A percentile compares a stretch with the other conserved stretches of the same genome.
These are phyloP conservation scores for Diarsia dahlii DNA, from an alignment of 2,888 invertebrate genomes.

Conservation along the genomic window DNA sequence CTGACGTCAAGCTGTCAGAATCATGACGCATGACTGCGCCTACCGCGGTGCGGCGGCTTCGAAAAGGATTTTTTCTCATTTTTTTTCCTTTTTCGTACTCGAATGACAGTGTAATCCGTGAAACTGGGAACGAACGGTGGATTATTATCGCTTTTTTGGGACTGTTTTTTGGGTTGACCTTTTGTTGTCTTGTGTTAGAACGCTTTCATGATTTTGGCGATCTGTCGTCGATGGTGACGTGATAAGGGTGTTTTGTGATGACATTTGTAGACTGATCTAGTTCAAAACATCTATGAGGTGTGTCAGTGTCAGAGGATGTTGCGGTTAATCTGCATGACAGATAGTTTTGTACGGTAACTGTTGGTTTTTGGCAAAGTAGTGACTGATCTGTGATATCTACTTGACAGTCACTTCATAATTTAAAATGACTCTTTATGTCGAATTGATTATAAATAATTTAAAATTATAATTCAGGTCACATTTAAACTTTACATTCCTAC, in stretches of 20 bases:
- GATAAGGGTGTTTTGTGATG: constrained; percentile 32
- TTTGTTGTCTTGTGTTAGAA: constrained; percentile 56
- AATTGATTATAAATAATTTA: neutral
- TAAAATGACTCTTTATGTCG: neutral
- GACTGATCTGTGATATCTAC: neutral
- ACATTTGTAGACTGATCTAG: constrained; percentile 18
- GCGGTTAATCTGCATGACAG: neutral
- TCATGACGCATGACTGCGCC: constrained; percentile 88
- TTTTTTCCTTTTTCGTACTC: constrained; percentile 55
- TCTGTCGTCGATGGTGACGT: constrained; percentile 16
- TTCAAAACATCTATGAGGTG: neutral
- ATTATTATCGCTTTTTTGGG: constrained; percentile 68
- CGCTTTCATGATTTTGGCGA: constrained; percentile 38
- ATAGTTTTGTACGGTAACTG: neutral
- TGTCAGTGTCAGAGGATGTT: neutral
- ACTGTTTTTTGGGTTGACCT: constrained; percentile 62
- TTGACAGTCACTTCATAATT: neutral
- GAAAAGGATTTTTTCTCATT: constrained; percentile 71
- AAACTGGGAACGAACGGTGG: constrained; percentile 78
- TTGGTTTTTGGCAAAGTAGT: neutral
- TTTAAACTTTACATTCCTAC: constrained; percentile 26
- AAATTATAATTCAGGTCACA: constrained; percentile 25
- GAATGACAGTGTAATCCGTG: constrained; percentile 74
- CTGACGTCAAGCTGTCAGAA: constrained; percentile 85
- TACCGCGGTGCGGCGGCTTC: constrained; percentile 79